Evolutionary conservation across 2,888 invertebrate genomes (phyloP), one percentile per base, ranked within the genome.

Genomic region (Isotomurus palustris): DNA sequence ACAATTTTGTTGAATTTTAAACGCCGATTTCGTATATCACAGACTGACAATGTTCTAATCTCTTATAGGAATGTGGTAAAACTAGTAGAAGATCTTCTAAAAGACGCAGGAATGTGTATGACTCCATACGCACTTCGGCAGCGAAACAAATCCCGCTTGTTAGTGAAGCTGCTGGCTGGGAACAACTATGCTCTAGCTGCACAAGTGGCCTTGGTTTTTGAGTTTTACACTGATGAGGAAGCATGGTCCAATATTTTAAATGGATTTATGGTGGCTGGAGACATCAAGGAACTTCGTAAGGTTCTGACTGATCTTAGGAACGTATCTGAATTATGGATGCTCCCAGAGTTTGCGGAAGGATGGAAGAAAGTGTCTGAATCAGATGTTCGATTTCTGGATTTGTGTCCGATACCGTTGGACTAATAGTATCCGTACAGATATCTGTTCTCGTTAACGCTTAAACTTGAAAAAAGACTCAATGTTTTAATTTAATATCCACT

Each of bases 341-440:
- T 69, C 28, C 66, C 66, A 3, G 62, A 68, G 50, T 69, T 69
- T 44, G 43, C 62, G 2, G 17, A 28, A 5, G 67, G 60, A 3
- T 69, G 69, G 69, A 40, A 56, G 24, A 58, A 56, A 51, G 66
- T 67, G 8, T 62, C 67, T 0, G 57, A 62, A 17, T 19, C 41
- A 17, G 56, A 63, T 48, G 56, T 52, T 1, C 14, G 35, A 28
- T 67, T 69, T 32, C 25, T 38, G 8, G 50, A 62, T 41, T 43
- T 69, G 58, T 69, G 69, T 45, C 69, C 69, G 3, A 67, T 69
- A 41, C 63, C 64, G 10, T 45, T 69, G 14, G 36, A 60, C n/a
- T 58, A 29, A 43, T 21, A 10, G 17, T 12, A 12, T 12, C 8
- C 17, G 8, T 41, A 41, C 17, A 19, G 8, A 32, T 32, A 32